Evolutionary conservation across 1,140 invertebrate species (phyloP).

Genomic region (Leptestheria dahalacensis): DNA sequence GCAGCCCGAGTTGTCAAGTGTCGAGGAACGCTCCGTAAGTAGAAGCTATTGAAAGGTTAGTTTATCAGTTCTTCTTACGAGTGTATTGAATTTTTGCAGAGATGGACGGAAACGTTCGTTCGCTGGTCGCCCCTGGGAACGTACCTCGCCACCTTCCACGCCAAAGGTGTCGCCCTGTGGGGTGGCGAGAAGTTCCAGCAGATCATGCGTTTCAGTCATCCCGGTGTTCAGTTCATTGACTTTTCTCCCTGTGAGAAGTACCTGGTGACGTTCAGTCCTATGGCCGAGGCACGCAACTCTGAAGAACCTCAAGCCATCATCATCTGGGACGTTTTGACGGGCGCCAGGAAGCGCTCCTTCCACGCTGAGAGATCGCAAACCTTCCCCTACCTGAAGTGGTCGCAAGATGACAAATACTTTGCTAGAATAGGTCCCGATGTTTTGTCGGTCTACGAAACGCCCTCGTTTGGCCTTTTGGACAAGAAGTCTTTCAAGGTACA

Average conservation of each 20-base stretch:
- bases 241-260: conserved; percentile 96
- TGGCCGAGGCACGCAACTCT: conserved; percentile 36
- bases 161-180: conserved; percentile 90
- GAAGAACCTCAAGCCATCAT: conserved; percentile 48
- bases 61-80: no score
- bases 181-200: conserved; percentile 84
- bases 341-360: conserved; percentile 83
- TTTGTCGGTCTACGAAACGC: conserved; percentile 90
- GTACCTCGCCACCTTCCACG: conserved; percentile 90
- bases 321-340: conserved; percentile 85
- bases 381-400: conserved; percentile 95
- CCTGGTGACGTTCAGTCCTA: conserved; percentile 76
- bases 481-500: conserved; percentile 81
- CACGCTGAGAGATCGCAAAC: conserved; percentile 61
- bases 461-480: conserved; percentile 79
- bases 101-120: conserved; percentile 88
- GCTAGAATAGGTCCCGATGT: conserved; percentile 69
- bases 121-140: conserved; percentile 95
- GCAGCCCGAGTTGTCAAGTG: conserved; percentile 61
- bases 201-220: conserved; percentile 79
- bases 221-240: conserved; percentile 84
- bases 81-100: no score
- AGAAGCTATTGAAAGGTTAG: background rate
- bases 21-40: conserved; percentile 69
- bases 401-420: conserved; percentile 91